Evolutionary conservation across 1,140 invertebrate species (phyloP), one percentile per base, ranked within the genome.

Genomic region (Dysdera silvatica): DNA sequence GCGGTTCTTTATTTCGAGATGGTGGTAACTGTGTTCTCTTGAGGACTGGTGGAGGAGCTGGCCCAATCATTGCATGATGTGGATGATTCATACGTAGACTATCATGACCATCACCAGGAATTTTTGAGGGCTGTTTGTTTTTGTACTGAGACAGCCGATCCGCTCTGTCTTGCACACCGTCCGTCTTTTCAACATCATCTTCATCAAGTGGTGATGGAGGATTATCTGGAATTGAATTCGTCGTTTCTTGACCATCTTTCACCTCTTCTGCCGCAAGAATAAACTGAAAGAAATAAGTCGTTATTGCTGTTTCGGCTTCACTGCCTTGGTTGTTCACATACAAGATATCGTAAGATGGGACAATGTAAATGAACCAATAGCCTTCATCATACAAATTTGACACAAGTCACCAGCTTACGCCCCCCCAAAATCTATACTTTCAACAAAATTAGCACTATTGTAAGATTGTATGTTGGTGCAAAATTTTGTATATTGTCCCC

Each of bases 181-280:
- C 32, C 18, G 61, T 47, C 14, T 63, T n/a, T n/a, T n/a, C 51
- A 8, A 55, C 61, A 20, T 52, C 48, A 28, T 16, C 49, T 37
- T 63, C 61, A 3, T 24, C 28, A 23, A 18, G 32, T 7, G 45
- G 16, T 24, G 32, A 18, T 28, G 52, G 8, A 8, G 24, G 12
- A 18, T 54, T 29, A 10, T 62, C 60, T 6, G 49, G 14, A 12
- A 14, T 31, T 33, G 24, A n/a, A 20, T 23, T 63, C 53, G 5
- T 37, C 35, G 12, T 63, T 56, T 32, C n/a, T n/a, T n/a, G n/a
- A n/a, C n/a, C n/a, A n/a, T 63, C 61, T 29, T 49, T 55, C 32
- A 56, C 43, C 56, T 63, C 61, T 47, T 63, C 61, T 20, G 41
- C 53, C n/a, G 51, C 61, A 18, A 63, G 20, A 12, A 49, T 43